phyloP scores from a whole-genome alignment of 2,888 invertebrate genomes.

The Noctua janthina region DNA sequence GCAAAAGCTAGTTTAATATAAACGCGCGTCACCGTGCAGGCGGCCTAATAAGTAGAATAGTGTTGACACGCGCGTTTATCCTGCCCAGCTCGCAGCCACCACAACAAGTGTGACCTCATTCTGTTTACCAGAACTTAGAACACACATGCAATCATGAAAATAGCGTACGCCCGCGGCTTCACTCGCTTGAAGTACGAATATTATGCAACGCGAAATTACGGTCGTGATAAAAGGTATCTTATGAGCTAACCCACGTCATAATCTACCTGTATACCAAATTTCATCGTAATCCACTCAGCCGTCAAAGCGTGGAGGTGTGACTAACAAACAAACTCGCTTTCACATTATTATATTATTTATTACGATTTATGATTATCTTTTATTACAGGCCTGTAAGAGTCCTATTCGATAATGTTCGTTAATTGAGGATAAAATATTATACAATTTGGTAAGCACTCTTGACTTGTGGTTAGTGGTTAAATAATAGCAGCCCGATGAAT shows the following conservation, averaged over 20 bases:
- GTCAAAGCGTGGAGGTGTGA: too few species aligned
- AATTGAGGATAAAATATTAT: too few species aligned
- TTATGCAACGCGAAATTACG: too few species aligned
- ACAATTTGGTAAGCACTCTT: too few species aligned
- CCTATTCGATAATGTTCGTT: too few species aligned
- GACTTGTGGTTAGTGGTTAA: too few species aligned
- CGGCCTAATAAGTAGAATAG: background rate
- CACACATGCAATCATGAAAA: background rate
- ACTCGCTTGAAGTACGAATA: background rate
- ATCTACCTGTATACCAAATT: background rate
- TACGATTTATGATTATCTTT: too few species aligned
- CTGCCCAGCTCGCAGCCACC: background rate
- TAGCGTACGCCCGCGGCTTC: background rate
- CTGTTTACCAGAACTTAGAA: background rate
- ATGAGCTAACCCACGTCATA: background rate
- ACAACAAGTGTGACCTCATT: background rate
- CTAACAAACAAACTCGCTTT: too few species aligned
- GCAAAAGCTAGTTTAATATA: background rate
- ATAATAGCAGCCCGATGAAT: too few species aligned
- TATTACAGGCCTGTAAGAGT: too few species aligned
- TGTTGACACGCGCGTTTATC: background rate
- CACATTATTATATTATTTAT: too few species aligned
- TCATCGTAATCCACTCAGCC: too few species aligned
- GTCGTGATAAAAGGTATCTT: background rate
- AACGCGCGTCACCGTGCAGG: background rate